phyloP scores from a whole-genome alignment of 1,140 invertebrate species.

The Drosophila simulans region DNA sequence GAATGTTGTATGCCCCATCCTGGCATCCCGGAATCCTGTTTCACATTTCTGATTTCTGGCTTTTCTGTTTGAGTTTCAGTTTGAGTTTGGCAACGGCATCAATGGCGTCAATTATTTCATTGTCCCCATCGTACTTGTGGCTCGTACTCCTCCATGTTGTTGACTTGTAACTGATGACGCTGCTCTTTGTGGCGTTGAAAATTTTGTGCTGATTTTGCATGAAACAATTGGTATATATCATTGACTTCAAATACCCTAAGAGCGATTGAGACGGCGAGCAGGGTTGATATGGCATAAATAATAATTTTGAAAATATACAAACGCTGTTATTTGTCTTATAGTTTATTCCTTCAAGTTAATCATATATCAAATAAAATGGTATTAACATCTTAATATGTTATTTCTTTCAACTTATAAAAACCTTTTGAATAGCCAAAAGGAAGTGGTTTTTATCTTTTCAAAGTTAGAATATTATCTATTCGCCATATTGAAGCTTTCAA shows the following conservation, averaged over 20 bases:
- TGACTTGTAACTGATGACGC: slow-evolving; percentile 72
- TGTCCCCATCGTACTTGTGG: slow-evolving; percentile 45
- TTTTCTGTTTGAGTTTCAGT: slow-evolving; percentile 36
- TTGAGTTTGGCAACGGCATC: slow-evolving; percentile 45
- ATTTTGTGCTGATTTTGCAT: slow-evolving; percentile 79
- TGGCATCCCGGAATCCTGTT: slow-evolving; percentile 19
- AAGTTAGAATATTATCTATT: slow-evolving; percentile 4
- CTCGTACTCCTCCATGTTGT: slow-evolving; percentile 26
- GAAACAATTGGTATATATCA: slow-evolving; percentile 54
- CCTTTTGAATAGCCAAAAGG: too few species aligned
- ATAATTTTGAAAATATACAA: too few species aligned
- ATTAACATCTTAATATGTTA: too few species aligned
- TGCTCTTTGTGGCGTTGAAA: slow-evolving; percentile 68
- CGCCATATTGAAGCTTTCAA: not conserved
- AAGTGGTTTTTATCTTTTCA: too few species aligned
- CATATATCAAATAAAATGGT: too few species aligned
- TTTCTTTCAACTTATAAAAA: too few species aligned
- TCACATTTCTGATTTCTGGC: slow-evolving; percentile 39
- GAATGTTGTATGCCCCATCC: slow-evolving; percentile 61
- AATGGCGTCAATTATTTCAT: slow-evolving; percentile 83
- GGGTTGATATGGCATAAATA: not conserved
- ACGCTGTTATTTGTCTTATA: too few species aligned
- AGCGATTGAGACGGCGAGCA: too few species aligned
- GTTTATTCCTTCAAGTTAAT: too few species aligned
- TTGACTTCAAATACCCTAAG: slow-evolving; percentile 40